Evolutionary conservation across 1,140 invertebrate species (phyloP).

Genomic region (Geopemphigus sp.): DNA sequence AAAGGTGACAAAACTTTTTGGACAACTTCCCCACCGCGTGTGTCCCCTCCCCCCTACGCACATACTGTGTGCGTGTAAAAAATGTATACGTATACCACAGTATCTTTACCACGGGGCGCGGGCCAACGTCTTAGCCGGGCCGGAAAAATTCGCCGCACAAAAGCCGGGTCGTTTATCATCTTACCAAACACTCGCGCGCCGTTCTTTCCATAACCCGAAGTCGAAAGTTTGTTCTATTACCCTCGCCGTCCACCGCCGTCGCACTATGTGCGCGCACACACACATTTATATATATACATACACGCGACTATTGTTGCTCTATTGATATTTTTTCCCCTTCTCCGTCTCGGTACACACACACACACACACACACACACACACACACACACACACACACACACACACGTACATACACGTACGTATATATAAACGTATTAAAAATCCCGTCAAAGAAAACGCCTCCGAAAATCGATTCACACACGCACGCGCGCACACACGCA

Average conservation of each 20-base stretch:
- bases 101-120: background rate
- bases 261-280: background rate
- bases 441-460: background rate
- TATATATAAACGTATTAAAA: slow-evolving; percentile 20
- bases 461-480: slow-evolving; percentile 2
- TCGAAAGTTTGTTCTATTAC: slow-evolving; percentile 43
- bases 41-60: background rate
- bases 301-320: background rate
- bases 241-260: background rate
- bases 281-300: too few species aligned
- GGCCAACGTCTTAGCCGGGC: slow-evolving; percentile 23
- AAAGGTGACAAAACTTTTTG: slow-evolving; percentile 49
- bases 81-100: too few species aligned
- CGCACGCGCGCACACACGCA: too few species aligned
- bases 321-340: slow-evolving; percentile 24
- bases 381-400: too few species aligned
- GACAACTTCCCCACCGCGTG: slow-evolving; percentile 23
- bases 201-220: slow-evolving; percentile 20
- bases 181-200: slow-evolving; percentile 4
- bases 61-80: too few species aligned
- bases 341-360: too few species aligned
- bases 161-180: slow-evolving; percentile 48
- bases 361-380: too few species aligned
- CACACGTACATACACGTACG: too few species aligned
- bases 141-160: slow-evolving; percentile 45